phyloP scores from a whole-genome alignment of 2,888 invertebrate species.

The Minunthozetes semirufus region DNA sequence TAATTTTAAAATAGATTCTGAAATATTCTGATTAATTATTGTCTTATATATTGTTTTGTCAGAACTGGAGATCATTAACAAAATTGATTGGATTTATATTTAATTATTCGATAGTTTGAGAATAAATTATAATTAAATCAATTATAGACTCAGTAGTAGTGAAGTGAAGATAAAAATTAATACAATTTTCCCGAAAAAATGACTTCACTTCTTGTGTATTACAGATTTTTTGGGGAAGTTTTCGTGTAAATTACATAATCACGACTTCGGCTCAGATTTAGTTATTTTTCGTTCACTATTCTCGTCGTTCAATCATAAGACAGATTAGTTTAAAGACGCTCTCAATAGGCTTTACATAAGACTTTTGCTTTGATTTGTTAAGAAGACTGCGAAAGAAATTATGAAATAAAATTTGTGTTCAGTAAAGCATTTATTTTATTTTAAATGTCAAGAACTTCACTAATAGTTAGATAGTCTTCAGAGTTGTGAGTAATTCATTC shows the following conservation, averaged over 20 bases:
- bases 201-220: neutral
- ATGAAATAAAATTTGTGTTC: neutral
- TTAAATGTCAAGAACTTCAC: neutral
- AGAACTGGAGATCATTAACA: conserved; percentile 4
- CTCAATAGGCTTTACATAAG: neutral
- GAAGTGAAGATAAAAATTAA: neutral
- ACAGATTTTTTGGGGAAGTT: neutral
- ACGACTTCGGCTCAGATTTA: neutral
- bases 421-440: neutral
- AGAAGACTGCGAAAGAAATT: neutral
- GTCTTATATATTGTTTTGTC: neutral
- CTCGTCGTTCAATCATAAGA: conserved; percentile 13
- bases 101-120: neutral
- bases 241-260: conserved; percentile 30
- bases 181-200: neutral
- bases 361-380: neutral
- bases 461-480: neutral
- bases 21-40: conserved; percentile 15
- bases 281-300: neutral
- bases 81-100: conserved; percentile 20
- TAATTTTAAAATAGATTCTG: neutral
- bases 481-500: neutral
- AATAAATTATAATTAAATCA: conserved; percentile 21
- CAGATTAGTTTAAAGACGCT: neutral
- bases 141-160: conserved; percentile 1